Evolutionary conservation across 2,888 invertebrate species (phyloP), one percentile per base, ranked within the genome.

Genomic region (Catonia carolina): DNA sequence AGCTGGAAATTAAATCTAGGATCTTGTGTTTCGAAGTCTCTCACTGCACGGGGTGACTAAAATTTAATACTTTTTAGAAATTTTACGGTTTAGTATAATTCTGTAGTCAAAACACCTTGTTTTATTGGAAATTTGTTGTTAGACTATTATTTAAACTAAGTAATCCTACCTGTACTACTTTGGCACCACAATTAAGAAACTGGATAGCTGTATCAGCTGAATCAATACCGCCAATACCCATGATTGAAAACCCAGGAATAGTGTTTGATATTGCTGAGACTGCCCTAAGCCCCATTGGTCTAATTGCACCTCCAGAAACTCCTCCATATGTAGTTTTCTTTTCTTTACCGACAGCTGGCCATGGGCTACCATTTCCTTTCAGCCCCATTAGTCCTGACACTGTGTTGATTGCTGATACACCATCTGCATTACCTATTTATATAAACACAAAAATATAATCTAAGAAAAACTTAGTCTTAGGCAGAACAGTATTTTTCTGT

Each of bases 331-430:
- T 97, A 1, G 95, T 95, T 54, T 80, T 77, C 65, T 75, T 74
- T 55, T 74, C 73, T 49, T 65, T 70, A 62, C 94, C 98, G 5
- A 99, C 84, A 35, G 84, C 82, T 0, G 98, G 98, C 98, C 98
- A 99, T 0, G 98, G 88, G 0, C 80, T 80, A 0, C 84, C 89
- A 68, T 92, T 84, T 0, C 85, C 77, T 67, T 80, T 82, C 2
- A 98, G 71, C 4, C 86, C 82, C 96, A 98, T 97, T 55, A 99
- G 74, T 0, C 96, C 96, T 20, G 92, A 92, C 0, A 99, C 91
- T 0, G 98, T 99, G 73, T 99, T 99, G 56, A 98, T 98, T 0
- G 97, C 96, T 0, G 98, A 91, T 0, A 98, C 97, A 1, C 98
- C 98, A 71, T 84, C 83, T 1, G 98, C 98, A 2, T 88, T 85